Percentiles rank a stretch among this genome's conserved stretches.
Conservation (phyloP, 2,888 invertebrate species). For the Troides helena region DNA sequence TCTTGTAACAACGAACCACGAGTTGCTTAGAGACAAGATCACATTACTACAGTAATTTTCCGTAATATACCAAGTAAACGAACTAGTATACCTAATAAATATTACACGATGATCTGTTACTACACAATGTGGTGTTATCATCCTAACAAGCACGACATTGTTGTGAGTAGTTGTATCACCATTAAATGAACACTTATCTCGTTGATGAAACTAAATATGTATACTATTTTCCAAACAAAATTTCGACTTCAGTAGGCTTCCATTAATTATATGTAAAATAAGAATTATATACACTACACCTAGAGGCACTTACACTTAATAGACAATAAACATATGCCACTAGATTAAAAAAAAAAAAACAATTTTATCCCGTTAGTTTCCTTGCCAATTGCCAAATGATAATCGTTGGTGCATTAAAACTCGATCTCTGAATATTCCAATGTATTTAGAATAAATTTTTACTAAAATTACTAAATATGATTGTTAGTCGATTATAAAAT, state of each 20-base stretch:
- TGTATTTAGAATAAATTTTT: conserved; percentile 16
- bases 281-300: neutral
- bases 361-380: conserved; percentile 25
- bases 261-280: conserved; percentile 3
- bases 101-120: too few relatives aligned
- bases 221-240: neutral
- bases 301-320: neutral
- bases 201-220: neutral
- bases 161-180: too few relatives aligned
- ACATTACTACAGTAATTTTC: too few relatives aligned
- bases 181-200: too few relatives aligned
- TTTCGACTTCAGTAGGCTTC: conserved; percentile 12
- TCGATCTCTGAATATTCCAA: conserved; percentile 16
- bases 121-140: too few relatives aligned
- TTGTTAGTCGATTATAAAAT: conserved; percentile 29
- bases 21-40: too few relatives aligned
- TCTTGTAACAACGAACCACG: too few relatives aligned
- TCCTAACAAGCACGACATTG: too few relatives aligned
- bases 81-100: too few relatives aligned
- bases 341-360: neutral
- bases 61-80: too few relatives aligned
- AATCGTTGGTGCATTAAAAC: conserved; percentile 28
- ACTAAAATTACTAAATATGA: conserved; percentile 15
- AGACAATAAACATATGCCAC: conserved; percentile 21
- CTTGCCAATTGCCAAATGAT: conserved; percentile 25